A percentile compares a stretch with the other conserved stretches of the same genome.
Conservation (phyloP, 2,113 vertebrate genomes). For the Pan paniscus region DNA sequence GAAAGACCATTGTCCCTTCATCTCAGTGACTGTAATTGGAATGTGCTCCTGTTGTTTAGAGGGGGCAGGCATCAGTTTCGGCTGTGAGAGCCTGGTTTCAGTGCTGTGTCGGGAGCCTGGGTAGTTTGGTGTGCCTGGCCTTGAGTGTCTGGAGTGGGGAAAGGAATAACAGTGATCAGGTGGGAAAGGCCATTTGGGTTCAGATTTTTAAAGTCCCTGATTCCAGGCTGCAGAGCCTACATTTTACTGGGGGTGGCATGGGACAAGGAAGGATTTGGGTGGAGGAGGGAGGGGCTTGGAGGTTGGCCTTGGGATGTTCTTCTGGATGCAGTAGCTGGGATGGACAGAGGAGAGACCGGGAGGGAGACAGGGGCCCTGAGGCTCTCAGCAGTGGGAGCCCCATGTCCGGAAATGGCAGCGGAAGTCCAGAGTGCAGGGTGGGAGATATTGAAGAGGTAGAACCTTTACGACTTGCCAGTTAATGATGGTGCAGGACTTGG, state of each 20-base stretch:
- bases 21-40: neutral
- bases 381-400: neutral
- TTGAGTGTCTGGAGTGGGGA: no score
- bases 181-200: neutral
- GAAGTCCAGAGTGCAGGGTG: neutral
- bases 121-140: neutral
- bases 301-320: fast-evolving
- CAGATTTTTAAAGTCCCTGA: neutral
- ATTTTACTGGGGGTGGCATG: neutral
- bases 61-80: neutral
- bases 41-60: neutral
- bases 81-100: neutral
- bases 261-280: neutral
- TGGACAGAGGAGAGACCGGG: neutral
- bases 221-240: neutral
- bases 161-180: neutral
- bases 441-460: neutral
- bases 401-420: neutral
- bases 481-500: neutral
- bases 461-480: neutral
- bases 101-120: neutral
- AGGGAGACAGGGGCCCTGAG: neutral
- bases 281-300: neutral
- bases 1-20: neutral
- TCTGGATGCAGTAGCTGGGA: neutral